These are phyloP conservation scores for Mandrillus leucophaeus DNA, from an alignment of 2,113 vertebrate species.

Conservation along the genomic window DNA sequence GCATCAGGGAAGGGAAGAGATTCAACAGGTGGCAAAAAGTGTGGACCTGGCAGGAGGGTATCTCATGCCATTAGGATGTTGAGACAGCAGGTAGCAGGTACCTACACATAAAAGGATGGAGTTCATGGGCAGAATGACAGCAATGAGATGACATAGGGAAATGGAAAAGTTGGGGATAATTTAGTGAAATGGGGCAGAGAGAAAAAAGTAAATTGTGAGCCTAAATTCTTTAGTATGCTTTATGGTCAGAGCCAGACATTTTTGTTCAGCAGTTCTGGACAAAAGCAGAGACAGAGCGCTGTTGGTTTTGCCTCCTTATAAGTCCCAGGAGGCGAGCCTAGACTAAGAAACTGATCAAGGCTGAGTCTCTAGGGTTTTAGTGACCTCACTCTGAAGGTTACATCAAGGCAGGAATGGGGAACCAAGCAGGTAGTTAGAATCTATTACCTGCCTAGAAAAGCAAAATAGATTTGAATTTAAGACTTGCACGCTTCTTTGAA, in stretches of 20 bases:
- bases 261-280: not conserved
- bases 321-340: not conserved
- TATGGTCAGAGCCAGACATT: not conserved
- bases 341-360: not conserved
- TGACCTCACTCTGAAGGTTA: slow-evolving; percentile 16
- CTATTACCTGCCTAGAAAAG: slow-evolving; percentile 22
- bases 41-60: not conserved
- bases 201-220: not conserved
- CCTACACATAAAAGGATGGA: not conserved
- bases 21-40: not conserved
- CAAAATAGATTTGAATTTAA: slow-evolving; percentile 55
- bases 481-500: slow-evolving; percentile 47
- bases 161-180: not conserved
- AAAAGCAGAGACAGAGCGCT: not conserved
- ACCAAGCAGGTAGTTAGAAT: not conserved
- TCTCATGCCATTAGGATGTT: not conserved
- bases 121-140: not conserved
- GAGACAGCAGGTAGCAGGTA: not conserved
- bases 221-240: not conserved
- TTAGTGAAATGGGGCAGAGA: not conserved
- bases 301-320: not conserved
- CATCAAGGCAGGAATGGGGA: not conserved
- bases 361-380: not conserved
- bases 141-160: not conserved
- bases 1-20: not conserved